Percentiles rank a stretch among this genome's conserved stretches.
These are phyloP conservation scores for Creontiades dilutus DNA, from an alignment of 2,888 invertebrate genomes.

Conservation along the genomic window DNA sequence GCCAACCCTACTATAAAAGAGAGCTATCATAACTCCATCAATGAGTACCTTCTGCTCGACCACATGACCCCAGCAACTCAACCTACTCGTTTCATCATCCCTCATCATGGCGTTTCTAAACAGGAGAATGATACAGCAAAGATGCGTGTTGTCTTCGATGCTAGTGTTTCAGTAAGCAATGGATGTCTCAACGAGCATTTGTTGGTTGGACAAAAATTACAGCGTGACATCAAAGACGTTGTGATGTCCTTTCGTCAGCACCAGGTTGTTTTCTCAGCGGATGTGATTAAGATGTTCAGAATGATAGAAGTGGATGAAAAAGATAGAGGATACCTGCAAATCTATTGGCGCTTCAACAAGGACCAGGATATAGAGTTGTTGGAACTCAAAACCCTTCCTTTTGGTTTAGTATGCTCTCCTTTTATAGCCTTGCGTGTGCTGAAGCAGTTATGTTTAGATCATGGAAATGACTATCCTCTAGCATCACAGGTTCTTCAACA, in stretches of 20 bases:
- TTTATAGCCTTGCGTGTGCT: neutral
- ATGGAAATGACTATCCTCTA: neutral
- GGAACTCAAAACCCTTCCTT: slow-evolving; percentile 5
- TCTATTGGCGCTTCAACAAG: neutral
- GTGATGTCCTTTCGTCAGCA: slow-evolving; percentile 3
- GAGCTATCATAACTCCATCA: neutral
- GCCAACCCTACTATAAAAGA: neutral
- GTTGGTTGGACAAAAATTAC: neutral
- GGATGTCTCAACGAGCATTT: slow-evolving; percentile 6
- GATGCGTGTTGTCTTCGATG: neutral
- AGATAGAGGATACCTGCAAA: neutral
- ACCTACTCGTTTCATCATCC: neutral
- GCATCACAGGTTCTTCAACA: neutral
- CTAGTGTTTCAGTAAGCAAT: neutral
- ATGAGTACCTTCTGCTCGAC: neutral
- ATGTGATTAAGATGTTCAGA: slow-evolving; percentile 4
- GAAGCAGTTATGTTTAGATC: slow-evolving; percentile 1
- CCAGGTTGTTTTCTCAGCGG: neutral
- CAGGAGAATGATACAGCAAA: neutral
- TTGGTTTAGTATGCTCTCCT: neutral
- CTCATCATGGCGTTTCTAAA: slow-evolving; percentile 11
- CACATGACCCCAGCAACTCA: neutral
- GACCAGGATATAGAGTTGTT: neutral
- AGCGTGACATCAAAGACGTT: slow-evolving; percentile 11
- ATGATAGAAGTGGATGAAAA: neutral